Conservation (phyloP, 2,888 invertebrate genomes). For the Blera fallax region DNA sequence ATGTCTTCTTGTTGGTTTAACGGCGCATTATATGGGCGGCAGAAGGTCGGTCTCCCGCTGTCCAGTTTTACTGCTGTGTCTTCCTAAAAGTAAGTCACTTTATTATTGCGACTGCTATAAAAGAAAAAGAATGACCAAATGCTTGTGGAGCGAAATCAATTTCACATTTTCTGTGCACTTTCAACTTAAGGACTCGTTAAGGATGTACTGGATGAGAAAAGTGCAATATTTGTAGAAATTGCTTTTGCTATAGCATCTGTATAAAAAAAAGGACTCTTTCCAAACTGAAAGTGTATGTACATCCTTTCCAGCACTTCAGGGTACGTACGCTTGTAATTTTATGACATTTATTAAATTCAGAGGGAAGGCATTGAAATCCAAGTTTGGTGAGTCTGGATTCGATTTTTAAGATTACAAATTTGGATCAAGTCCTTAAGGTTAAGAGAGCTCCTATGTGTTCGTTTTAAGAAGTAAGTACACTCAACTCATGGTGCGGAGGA, state of each 20-base stretch:
- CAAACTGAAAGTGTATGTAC: neutral
- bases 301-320: neutral
- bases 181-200: constrained; percentile 37
- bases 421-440: constrained; percentile 15
- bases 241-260: neutral
- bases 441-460: neutral
- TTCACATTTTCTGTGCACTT: constrained; percentile 38
- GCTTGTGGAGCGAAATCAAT: constrained; percentile 26
- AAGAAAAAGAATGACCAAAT: neutral
- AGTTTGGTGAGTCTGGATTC: constrained; percentile 2
- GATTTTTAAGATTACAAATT: neutral
- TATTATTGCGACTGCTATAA: neutral
- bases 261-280: neutral
- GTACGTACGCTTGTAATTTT: neutral
- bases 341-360: neutral
- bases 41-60: constrained; percentile 21
- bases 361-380: neutral
- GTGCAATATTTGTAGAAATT: constrained; percentile 33
- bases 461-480: neutral
- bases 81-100: constrained; percentile 6
- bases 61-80: constrained; percentile 6
- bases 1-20: constrained; percentile 18
- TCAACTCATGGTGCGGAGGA: neutral
- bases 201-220: constrained; percentile 17
- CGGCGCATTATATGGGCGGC: neutral